Base-by-base conservation (phyloP, 1,140 invertebrate species). In the Heterodera schachtii region DNA sequence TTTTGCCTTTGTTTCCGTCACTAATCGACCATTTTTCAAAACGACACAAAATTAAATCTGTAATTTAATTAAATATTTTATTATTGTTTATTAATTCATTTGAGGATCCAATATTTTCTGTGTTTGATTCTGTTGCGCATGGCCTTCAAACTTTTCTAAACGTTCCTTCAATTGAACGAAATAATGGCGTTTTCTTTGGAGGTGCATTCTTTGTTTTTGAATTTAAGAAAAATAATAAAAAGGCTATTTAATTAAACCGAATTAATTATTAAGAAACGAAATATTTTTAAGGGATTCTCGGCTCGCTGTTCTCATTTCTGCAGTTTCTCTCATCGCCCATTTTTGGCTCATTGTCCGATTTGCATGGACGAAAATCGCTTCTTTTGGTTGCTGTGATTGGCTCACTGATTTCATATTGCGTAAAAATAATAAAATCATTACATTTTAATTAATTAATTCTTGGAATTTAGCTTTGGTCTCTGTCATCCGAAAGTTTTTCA, bases 271-370 rank as follows among this genome's bases (percentile, higher is more conserved):
- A 31, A 31, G 31, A 31, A n/a, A n/a, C 31, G 31, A 31, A 31
- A 31, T 31, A 31, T 31, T 31, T 31, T 31, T 31, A 64, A 64
- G 57, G 57, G 19, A 93, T 97, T 82, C 91, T 99, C 8, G 97
- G 97, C 0, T 99, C 97, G 1, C 93, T 98, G 93, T 99, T 97
- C 90, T 98, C 96, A 78, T 94, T 97, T 90, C 91, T 98, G 49
- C 97, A 99, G 92, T 99, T 98, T 92, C 86, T 98, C 70, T 94
- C 95, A 21, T 96, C 96, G 31, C 97, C 97, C 0, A 93, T 98
- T 79, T 93, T 97, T 77, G 97, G 97, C 64, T 95, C 95, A 43
- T 92, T 98, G 3, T 98, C 96, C 3, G 97, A 99, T 93, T 93
- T 95, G 81, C 95, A 97, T 92, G 97, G 97, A 76, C 92, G 97